phyloP scores from a whole-genome alignment of 2,888 invertebrate species.

The Morpho helenor region DNA sequence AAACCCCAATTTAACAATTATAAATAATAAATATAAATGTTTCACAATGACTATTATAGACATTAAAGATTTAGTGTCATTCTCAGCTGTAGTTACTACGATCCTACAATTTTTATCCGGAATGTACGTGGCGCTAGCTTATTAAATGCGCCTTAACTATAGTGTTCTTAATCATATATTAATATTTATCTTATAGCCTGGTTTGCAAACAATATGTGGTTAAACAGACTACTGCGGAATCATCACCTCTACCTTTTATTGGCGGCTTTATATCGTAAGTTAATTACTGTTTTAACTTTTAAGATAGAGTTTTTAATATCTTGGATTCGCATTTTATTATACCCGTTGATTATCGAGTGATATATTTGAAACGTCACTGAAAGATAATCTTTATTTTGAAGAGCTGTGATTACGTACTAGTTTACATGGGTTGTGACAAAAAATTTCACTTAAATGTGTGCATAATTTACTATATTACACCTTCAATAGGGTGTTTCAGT shows the following conservation, averaged over 20 bases:
- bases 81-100: constrained; percentile 85
- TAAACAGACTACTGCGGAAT: constrained; percentile 87
- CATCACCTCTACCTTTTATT: constrained; percentile 87
- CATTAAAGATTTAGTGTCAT: constrained; percentile 45
- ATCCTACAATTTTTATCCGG: constrained; percentile 92
- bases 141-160: background rate
- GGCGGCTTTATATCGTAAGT: constrained; percentile 88
- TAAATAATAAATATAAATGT: background rate
- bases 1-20: background rate
- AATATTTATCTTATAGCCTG: constrained; percentile 70
- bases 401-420: no score
- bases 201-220: constrained; percentile 87
- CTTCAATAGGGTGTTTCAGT: no score
- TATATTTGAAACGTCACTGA: no score
- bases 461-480: no score
- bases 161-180: background rate
- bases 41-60: constrained; percentile 40
- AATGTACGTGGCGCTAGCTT: constrained; percentile 80
- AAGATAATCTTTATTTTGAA: no score
- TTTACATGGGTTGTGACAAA: no score
- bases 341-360: no score
- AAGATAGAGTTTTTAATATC: background rate
- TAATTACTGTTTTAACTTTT: constrained; percentile 2
- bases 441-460: no score
- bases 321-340: background rate